A percentile compares a stretch with the other conserved stretches of the same genome.
Evolutionary conservation across 2,888 invertebrate species (phyloP).

Genomic region (Eupithecia subumbrata): DNA sequence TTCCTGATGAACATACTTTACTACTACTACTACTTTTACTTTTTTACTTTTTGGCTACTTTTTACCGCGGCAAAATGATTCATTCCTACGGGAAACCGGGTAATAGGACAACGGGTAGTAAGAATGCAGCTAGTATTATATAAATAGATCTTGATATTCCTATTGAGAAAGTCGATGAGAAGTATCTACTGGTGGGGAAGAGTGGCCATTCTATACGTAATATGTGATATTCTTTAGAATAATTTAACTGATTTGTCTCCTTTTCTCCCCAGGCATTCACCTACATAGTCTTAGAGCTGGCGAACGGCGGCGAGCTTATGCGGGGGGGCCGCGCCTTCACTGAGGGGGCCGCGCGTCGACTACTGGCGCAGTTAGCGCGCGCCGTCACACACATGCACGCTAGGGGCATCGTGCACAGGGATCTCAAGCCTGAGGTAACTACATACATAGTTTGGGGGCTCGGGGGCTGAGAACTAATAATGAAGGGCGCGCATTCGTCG

Average conservation of each 20-base stretch:
- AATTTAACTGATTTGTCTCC: background rate
- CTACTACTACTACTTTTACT: too few species aligned
- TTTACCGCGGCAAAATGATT: too few species aligned
- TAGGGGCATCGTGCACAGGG: slow-evolving; percentile 20
- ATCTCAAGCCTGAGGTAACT: slow-evolving; percentile 87
- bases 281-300: slow-evolving; percentile 95
- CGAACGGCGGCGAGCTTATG: slow-evolving; percentile 91
- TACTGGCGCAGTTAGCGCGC: slow-evolving; percentile 92
- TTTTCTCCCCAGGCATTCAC: slow-evolving; percentile 86
- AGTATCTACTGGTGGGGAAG: too few species aligned
- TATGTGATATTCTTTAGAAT: background rate
- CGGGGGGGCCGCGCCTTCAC: slow-evolving; percentile 84
- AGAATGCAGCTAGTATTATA: too few species aligned
- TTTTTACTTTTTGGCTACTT: too few species aligned
- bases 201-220: background rate
- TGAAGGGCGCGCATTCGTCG: too few species aligned
- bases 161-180: too few species aligned
- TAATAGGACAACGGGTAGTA: too few species aligned
- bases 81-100: too few species aligned
- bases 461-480: too few species aligned
- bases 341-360: slow-evolving; percentile 90
- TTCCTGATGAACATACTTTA: too few species aligned
- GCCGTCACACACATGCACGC: slow-evolving; percentile 95
- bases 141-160: too few species aligned
- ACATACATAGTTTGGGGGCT: background rate